These are phyloP conservation scores for Epizoanthus rinbou DNA, from an alignment of 92 coral and sea anemone genomes.

Conservation along the genomic window DNA sequence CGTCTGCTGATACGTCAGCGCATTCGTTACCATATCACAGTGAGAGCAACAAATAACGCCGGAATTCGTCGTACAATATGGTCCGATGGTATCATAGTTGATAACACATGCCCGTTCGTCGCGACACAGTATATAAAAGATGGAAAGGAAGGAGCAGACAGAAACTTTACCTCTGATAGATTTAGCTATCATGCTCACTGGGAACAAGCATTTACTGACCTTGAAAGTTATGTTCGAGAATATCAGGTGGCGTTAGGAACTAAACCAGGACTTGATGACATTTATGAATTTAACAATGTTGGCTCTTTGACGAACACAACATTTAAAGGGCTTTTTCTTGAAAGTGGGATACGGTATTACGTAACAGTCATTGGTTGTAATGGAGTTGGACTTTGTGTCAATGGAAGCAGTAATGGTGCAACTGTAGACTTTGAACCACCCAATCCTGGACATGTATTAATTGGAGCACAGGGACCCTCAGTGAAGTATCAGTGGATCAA, in stretches of 20 bases:
- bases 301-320: conserved; percentile 61
- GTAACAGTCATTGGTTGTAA: conserved; percentile 81
- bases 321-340: conserved; percentile 56
- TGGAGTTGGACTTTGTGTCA: conserved; percentile 80
- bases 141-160: conserved; percentile 71
- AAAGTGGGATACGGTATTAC: conserved; percentile 65
- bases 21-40: conserved; percentile 70
- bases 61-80: conserved; percentile 58
- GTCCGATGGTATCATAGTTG: conserved; percentile 84
- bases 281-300: conserved; percentile 43
- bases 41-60: conserved; percentile 69
- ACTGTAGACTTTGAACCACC: conserved; percentile 80
- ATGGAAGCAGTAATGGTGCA: conserved; percentile 82
- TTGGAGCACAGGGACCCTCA: conserved; percentile 76
- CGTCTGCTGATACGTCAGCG: conserved; percentile 35
- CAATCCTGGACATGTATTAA: conserved; percentile 67
- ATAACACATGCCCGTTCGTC: conserved; percentile 75
- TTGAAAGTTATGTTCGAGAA: conserved; percentile 75
- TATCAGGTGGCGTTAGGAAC: conserved; percentile 78
- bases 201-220: conserved; percentile 86
- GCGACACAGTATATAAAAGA: conserved; percentile 68
- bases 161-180: conserved; percentile 56
- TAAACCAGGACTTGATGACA: conserved; percentile 66
- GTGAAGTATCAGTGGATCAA: conserved; percentile 69
- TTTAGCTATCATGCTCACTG: conserved; percentile 73